A percentile compares a stretch with the other conserved stretches of the same genome.
phyloP scores from a whole-genome alignment of 2,113 vertebrate genomes.

The Candoia aspera region DNA sequence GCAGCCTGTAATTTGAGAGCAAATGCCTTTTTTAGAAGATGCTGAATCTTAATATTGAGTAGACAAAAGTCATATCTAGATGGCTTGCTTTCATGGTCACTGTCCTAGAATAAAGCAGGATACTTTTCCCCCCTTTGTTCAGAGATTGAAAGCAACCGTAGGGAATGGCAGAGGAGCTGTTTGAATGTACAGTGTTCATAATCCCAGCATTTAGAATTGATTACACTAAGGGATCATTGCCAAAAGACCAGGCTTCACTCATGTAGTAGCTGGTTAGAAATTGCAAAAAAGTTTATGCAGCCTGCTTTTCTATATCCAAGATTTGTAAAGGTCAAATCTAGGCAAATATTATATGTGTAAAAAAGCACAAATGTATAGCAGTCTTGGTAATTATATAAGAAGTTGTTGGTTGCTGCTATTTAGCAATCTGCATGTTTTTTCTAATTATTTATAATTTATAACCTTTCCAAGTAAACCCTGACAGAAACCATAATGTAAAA shows the following conservation, averaged over 20 bases:
- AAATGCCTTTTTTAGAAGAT: background rate
- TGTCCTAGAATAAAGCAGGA: background rate
- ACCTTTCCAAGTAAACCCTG: background rate
- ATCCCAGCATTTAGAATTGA: background rate
- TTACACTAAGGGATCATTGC: background rate
- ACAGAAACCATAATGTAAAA: background rate
- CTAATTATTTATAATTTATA: background rate
- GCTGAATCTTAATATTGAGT: background rate
- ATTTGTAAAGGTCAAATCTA: background rate
- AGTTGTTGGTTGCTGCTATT: background rate
- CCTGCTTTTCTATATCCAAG: background rate
- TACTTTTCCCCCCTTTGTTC: background rate
- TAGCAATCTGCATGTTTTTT: background rate
- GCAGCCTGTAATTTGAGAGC: background rate
- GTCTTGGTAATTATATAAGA: background rate
- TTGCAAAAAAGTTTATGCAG: no score
- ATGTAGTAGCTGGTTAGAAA: background rate
- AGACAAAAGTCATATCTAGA: background rate
- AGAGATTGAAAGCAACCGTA: background rate
- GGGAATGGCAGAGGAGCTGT: background rate
- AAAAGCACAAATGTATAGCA: background rate
- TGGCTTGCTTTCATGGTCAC: background rate
- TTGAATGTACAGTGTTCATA: background rate
- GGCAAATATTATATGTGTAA: background rate
- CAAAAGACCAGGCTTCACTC: background rate